These are phyloP conservation scores for Gonatopus flavifemur DNA, from an alignment of 1,140 invertebrate species.

Conservation along the genomic window DNA sequence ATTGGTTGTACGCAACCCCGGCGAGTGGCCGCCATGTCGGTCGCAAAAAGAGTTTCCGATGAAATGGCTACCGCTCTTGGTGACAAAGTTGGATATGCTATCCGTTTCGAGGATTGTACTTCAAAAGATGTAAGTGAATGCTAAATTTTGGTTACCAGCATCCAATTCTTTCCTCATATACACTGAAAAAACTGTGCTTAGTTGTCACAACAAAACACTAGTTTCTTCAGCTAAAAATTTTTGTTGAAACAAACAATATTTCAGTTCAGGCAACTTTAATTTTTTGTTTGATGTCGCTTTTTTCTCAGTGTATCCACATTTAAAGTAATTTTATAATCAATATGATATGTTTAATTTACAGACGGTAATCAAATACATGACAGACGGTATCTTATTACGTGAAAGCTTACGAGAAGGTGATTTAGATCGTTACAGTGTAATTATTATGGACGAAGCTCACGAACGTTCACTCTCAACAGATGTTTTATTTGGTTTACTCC, in stretches of 20 bases:
- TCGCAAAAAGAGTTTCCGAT: conserved; percentile 97
- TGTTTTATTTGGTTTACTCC: conserved; percentile 93
- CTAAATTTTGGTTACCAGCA: too few relatives aligned
- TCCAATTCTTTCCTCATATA: too few relatives aligned
- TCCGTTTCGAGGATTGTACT: conserved; percentile 99
- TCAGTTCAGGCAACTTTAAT: too few relatives aligned
- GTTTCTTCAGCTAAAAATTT: too few relatives aligned
- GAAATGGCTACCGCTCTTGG: conserved; percentile 92
- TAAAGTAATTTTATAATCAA: too few relatives aligned
- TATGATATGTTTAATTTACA: too few relatives aligned
- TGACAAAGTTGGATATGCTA: conserved; percentile 96
- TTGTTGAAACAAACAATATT: too few relatives aligned
- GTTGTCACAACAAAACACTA: too few relatives aligned
- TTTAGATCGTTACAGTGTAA: conserved; percentile 91
- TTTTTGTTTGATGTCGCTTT: too few relatives aligned
- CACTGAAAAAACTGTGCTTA: too few relatives aligned
- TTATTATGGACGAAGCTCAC: conserved; percentile 99
- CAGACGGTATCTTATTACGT: conserved; percentile 94
- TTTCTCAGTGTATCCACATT: too few relatives aligned
- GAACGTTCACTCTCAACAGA: conserved; percentile 97
- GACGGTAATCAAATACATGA: conserved; percentile 99
- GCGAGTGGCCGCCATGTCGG: conserved; percentile 97
- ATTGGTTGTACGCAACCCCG: conserved; percentile 83
- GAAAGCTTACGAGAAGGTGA: conserved; percentile 95
- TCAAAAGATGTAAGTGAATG: conserved; percentile 71